Conservation (phyloP, 2,888 invertebrate species). For the Hedychridium roseum region DNA sequence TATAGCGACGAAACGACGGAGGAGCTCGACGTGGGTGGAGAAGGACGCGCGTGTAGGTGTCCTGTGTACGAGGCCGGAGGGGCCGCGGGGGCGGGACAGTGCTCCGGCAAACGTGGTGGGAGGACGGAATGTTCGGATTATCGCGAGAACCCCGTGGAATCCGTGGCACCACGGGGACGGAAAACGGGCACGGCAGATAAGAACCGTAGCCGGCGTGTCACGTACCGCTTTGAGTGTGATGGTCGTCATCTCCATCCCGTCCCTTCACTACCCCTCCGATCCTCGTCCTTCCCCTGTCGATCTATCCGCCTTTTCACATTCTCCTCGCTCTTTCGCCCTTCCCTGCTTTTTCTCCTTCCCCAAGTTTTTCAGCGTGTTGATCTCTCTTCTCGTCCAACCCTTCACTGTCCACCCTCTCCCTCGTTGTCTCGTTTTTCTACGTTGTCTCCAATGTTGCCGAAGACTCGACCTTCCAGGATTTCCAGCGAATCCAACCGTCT, state of each 20-base stretch:
- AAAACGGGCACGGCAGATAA: constrained; percentile 53
- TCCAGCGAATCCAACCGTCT: constrained; percentile 7
- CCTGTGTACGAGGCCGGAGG: constrained; percentile 4
- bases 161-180: constrained; percentile 40
- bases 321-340: constrained; percentile 22
- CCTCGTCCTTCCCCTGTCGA: constrained; percentile 9
- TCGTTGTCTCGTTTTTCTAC: constrained; percentile 23
- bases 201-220: constrained; percentile 57
- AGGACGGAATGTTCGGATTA: constrained; percentile 56
- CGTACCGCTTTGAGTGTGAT: constrained; percentile 59
- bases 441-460: constrained; percentile 7
- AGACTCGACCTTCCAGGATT: constrained; percentile 18
- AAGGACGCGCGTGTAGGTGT: constrained; percentile 5
- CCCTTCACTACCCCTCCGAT: constrained; percentile 17
- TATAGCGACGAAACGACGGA: constrained; percentile 1
- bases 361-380: neutral
- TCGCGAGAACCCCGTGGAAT: constrained; percentile 46
- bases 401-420: constrained; percentile 17
- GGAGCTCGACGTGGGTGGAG: constrained; percentile 6
- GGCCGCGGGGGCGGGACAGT: constrained; percentile 14
- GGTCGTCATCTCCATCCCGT: constrained; percentile 35
- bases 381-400: constrained; percentile 4
- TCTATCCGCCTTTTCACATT: constrained; percentile 18
- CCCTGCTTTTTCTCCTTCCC: constrained; percentile 12
- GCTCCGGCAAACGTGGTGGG: constrained; percentile 44